These are phyloP conservation scores for Aegotheles bennettii DNA, from an alignment of 2,113 vertebrate species.

Conservation along the genomic window DNA sequence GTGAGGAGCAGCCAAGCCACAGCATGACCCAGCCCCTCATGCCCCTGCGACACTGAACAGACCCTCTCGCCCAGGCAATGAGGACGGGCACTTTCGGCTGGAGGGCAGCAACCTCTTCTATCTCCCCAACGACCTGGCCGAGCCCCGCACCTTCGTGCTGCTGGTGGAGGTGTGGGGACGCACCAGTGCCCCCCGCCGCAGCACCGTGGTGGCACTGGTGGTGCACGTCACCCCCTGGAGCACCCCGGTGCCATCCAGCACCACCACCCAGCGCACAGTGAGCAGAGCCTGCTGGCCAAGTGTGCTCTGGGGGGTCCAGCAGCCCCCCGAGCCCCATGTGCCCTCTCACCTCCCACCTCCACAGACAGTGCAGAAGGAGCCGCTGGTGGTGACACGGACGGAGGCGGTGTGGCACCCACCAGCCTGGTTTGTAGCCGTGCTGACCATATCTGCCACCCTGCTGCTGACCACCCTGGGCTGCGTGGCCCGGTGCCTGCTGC, in stretches of 20 bases:
- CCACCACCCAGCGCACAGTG: conserved; percentile 27
- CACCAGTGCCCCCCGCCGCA: background rate
- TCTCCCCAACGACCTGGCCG: background rate
- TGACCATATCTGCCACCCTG: conserved; percentile 59
- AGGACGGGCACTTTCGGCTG: conserved; percentile 58
- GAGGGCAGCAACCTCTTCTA: conserved; percentile 25
- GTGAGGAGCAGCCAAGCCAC: background rate
- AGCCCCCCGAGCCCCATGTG: rapidly evolving
- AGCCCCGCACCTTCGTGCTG: conserved; percentile 54
- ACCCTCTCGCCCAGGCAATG: conserved; percentile 61
- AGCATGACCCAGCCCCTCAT: background rate
- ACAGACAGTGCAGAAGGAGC: conserved; percentile 3
- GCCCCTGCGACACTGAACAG: rapidly evolving
- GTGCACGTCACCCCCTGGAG: conserved; percentile 60
- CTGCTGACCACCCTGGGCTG: conserved; percentile 61
- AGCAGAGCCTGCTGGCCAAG: background rate
- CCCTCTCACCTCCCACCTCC: background rate
- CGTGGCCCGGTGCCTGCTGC: background rate
- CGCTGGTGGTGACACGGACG: background rate
- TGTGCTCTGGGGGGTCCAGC: rapidly evolving
- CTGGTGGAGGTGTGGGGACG: conserved; percentile 58
- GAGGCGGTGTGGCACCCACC: conserved; percentile 66
- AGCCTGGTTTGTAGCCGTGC: conserved; percentile 72
- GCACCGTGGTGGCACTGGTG: conserved; percentile 62
- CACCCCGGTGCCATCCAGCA: conserved; percentile 12